Conservation (phyloP, 2,888 invertebrate genomes). For the Pseudanteris insignis region DNA sequence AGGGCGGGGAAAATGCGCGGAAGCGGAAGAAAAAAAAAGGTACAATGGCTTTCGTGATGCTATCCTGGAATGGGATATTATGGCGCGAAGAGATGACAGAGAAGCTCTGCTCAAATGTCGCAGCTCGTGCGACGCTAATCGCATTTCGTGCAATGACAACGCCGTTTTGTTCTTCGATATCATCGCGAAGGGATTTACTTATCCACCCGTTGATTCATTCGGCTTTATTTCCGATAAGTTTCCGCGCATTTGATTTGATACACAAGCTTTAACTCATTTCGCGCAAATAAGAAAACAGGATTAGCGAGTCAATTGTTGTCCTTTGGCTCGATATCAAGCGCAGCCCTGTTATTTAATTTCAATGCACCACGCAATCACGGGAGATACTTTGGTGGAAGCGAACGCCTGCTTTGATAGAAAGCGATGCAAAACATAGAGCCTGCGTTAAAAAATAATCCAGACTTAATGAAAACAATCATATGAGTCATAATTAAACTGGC, state of each 20-base stretch:
- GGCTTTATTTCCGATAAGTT: slow-evolving; percentile 45
- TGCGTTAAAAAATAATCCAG: too few species aligned
- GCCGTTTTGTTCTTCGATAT: slow-evolving; percentile 45
- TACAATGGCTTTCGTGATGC: slow-evolving; percentile 49
- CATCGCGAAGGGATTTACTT: slow-evolving; percentile 44
- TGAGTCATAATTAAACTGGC: too few species aligned
- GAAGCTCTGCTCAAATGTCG: slow-evolving; percentile 36
- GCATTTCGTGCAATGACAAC: slow-evolving; percentile 45
- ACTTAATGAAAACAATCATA: too few species aligned
- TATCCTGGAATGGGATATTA: slow-evolving; percentile 45
- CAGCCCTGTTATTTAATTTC: too few species aligned
- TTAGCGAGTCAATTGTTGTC: slow-evolving; percentile 30
- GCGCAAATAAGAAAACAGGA: slow-evolving; percentile 41
- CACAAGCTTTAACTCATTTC: slow-evolving; percentile 36
- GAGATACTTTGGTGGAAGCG: too few species aligned
- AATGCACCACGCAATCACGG: too few species aligned
- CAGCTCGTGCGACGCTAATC: slow-evolving; percentile 42
- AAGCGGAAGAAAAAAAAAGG: slow-evolving; percentile 19
- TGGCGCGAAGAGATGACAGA: slow-evolving; percentile 41
- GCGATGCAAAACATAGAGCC: too few species aligned
- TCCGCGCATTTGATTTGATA: slow-evolving; percentile 35
- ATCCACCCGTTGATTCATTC: slow-evolving; percentile 42
- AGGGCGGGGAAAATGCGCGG: slow-evolving; percentile 14
- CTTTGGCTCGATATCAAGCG: too few species aligned
- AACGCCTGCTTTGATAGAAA: too few species aligned